A percentile compares a stretch with the other conserved stretches of the same genome.
Conservation (phyloP, 2,888 invertebrate genomes). For the Dynastes maya region DNA sequence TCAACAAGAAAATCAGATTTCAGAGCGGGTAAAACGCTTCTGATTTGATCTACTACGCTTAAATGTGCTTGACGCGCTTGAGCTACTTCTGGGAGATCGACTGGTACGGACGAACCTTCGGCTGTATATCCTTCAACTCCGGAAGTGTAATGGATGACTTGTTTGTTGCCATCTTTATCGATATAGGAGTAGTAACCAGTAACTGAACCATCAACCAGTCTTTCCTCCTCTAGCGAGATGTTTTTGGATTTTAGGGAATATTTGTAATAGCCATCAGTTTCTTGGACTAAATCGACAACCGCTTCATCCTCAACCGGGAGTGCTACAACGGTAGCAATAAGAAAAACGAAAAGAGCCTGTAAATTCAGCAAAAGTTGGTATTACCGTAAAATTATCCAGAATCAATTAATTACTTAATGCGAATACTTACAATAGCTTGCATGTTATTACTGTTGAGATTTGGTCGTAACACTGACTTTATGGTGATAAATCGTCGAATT, state of each 20-base stretch:
- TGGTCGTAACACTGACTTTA: conserved; percentile 13
- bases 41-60: conserved; percentile 29
- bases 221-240: conserved; percentile 47
- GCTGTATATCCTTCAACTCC: conserved; percentile 46
- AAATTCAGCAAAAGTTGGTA: neutral
- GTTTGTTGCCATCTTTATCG: conserved; percentile 41
- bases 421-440: conserved; percentile 4
- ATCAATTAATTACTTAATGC: too few species aligned
- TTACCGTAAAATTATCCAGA: too few species aligned
- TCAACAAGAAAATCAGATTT: conserved; percentile 32
- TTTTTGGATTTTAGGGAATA: conserved; percentile 44
- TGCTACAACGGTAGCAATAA: conserved; percentile 34
- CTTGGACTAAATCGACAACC: conserved; percentile 45
- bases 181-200: conserved; percentile 49
- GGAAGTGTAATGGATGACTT: conserved; percentile 48
- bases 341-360: conserved; percentile 36
- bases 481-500: neutral
- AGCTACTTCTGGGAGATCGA: conserved; percentile 48
- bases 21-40: conserved; percentile 33
- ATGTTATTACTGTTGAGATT: conserved; percentile 9
- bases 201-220: conserved; percentile 48
- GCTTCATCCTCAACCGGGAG: conserved; percentile 34
- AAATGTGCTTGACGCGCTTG: conserved; percentile 46
- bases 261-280: conserved; percentile 45
- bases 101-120: conserved; percentile 39